These are phyloP conservation scores for Dromiciops gliroides DNA, from an alignment of 2,113 vertebrate species.

Conservation along the genomic window DNA sequence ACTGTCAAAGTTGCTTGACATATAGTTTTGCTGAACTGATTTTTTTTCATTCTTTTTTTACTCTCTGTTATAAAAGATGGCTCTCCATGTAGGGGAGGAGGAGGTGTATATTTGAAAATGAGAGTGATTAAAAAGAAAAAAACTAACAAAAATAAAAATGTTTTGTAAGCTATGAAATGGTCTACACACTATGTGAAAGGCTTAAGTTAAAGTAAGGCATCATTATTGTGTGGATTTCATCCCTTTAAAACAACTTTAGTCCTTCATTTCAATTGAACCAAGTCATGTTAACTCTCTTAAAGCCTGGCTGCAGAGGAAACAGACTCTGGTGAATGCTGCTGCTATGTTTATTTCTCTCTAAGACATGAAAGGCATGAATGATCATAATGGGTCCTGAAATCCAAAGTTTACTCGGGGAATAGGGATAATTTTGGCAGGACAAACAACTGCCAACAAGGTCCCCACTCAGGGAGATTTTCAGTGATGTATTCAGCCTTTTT, in stretches of 20 bases:
- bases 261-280: not conserved
- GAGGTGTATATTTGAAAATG: not conserved
- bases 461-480: not conserved
- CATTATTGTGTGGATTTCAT: not conserved
- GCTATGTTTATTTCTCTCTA: not conserved
- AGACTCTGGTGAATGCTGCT: not conserved
- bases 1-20: not conserved
- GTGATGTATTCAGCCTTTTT: not conserved
- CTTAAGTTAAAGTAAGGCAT: not conserved
- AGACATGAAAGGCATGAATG: not conserved
- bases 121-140: not conserved
- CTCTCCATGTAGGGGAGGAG: not conserved
- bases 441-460: not conserved
- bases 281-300: not conserved
- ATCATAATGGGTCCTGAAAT: not conserved
- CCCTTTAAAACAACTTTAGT: not conserved
- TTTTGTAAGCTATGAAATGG: not conserved
- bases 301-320: not conserved
- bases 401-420: not conserved
- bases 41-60: not conserved
- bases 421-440: not conserved
- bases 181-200: not conserved
- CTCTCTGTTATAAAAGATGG: not conserved
- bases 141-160: not conserved
- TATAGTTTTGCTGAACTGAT: not conserved